A percentile compares a stretch with the other conserved stretches of the same genome.
These are phyloP conservation scores for Condylostylus longicornis DNA, from an alignment of 1,140 invertebrate genomes.

Conservation along the genomic window DNA sequence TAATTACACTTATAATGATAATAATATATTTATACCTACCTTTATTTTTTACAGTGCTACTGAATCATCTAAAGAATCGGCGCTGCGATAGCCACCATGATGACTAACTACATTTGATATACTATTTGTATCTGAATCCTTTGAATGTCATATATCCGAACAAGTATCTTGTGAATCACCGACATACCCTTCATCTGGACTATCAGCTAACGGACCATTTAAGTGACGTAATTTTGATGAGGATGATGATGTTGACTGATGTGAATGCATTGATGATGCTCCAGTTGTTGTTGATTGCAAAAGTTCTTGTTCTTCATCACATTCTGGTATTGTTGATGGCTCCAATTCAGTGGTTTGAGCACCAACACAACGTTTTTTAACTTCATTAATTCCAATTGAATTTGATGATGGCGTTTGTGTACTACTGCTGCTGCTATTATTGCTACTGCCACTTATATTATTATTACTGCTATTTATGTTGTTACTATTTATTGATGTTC, in stretches of 20 bases:
- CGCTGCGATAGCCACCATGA: slow-evolving; percentile 8
- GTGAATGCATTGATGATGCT: slow-evolving; percentile 29
- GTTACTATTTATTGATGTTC: slow-evolving; percentile 27
- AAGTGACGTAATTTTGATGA: slow-evolving; percentile 23
- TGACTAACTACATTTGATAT: slow-evolving; percentile 8
- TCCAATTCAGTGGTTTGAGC: slow-evolving; percentile 39
- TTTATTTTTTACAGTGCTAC: slow-evolving; percentile 29
- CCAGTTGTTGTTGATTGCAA: slow-evolving; percentile 32
- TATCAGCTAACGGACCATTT: slow-evolving; percentile 54
- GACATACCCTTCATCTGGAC: slow-evolving; percentile 75
- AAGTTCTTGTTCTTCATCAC: slow-evolving; percentile 22
- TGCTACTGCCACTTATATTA: slow-evolving; percentile 29
- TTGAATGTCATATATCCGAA: slow-evolving; percentile 40
- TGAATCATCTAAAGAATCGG: slow-evolving; percentile 23
- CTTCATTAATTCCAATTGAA: slow-evolving; percentile 1
- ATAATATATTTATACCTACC: too few relatives aligned
- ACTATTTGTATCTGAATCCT: slow-evolving; percentile 1
- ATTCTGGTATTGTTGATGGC: slow-evolving; percentile 18
- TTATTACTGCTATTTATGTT: slow-evolving; percentile 32
- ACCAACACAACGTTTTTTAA: slow-evolving; percentile 36
- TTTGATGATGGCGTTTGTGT: not conserved
- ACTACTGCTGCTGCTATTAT: slow-evolving; percentile 18
- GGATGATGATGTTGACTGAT: slow-evolving; percentile 10
- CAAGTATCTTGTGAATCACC: slow-evolving; percentile 48
- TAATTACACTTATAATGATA: too few relatives aligned